phyloP scores from a whole-genome alignment of 1,140 invertebrate genomes.

The Drosophila pseudoananassae region DNA sequence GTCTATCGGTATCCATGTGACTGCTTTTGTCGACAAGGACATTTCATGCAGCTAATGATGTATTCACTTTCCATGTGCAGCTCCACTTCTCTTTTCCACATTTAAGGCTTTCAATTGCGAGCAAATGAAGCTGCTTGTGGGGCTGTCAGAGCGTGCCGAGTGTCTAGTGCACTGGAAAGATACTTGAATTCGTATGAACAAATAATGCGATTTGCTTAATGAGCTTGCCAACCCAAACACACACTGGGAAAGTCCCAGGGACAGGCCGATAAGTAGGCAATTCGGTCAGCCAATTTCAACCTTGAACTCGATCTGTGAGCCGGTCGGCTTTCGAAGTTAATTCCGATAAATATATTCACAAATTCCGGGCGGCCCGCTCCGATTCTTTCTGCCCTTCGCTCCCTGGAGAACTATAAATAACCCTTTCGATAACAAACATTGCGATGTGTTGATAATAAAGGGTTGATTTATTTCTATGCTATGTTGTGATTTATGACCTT shows the following conservation, averaged over 20 bases:
- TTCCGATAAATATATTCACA: conserved; percentile 66
- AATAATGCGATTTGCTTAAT: conserved; percentile 77
- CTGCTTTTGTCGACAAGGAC: conserved; percentile 42
- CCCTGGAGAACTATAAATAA: conserved; percentile 78
- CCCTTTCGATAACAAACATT: conserved; percentile 82
- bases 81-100: conserved; percentile 13
- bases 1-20: conserved; percentile 5
- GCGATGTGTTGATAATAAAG: conserved; percentile 82
- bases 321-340: conserved; percentile 47
- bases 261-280: conserved; percentile 48
- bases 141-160: conserved; percentile 53
- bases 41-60: conserved; percentile 78
- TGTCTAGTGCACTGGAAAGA: conserved; percentile 66
- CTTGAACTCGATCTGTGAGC: conserved; percentile 57
- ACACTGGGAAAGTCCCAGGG: conserved; percentile 7
- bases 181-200: conserved; percentile 64
- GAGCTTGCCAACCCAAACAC: conserved; percentile 45
- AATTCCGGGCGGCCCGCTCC: conserved; percentile 18
- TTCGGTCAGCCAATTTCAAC: conserved; percentile 56
- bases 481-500: conserved; percentile 81
- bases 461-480: conserved; percentile 82
- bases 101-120: conserved; percentile 66
- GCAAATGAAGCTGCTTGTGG: conserved; percentile 69
- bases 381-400: conserved; percentile 28
- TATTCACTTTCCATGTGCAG: conserved; percentile 66